Evolutionary conservation across 2,797 vertebrate species (phyloP).

Genomic region (Silurus lanzhouensis): DNA sequence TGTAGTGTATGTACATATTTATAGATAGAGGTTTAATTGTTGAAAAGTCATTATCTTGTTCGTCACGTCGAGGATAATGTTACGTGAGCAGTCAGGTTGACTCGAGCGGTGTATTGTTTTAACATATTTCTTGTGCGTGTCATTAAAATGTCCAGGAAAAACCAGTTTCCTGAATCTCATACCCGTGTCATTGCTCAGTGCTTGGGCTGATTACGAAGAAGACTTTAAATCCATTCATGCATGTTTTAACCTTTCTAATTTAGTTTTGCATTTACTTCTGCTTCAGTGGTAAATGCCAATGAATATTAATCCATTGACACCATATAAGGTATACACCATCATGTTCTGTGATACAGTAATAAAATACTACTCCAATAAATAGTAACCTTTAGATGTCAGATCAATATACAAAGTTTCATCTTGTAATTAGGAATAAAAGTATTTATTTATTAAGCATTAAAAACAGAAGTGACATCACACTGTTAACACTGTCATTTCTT

Average conservation of each 20-base stretch:
- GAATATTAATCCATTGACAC: conserved; percentile 54
- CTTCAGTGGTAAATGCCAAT: conserved; percentile 52
- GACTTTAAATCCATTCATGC: conserved; percentile 55
- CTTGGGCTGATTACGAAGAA: neutral
- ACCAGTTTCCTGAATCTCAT: neutral
- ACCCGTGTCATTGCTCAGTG: neutral
- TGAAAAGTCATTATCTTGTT: neutral
- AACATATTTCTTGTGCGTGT: neutral
- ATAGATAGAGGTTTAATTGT: neutral
- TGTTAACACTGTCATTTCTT: neutral
- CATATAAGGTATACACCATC: conserved; percentile 52
- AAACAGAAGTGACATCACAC: neutral
- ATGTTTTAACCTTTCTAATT: conserved; percentile 48
- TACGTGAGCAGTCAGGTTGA: neutral
- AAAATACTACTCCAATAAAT: conserved; percentile 54
- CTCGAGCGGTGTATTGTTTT: neutral
- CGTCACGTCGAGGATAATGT: neutral
- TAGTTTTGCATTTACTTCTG: conserved; percentile 49
- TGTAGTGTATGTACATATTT: too few species aligned
- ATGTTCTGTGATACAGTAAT: neutral
- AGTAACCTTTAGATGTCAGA: conserved; percentile 57
- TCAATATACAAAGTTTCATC: neutral
- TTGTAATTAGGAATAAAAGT: neutral
- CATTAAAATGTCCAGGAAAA: neutral
- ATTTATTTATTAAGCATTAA: neutral